Evolutionary conservation across 2,113 vertebrate genomes (phyloP).

Genomic region (Saguinus midas): DNA sequence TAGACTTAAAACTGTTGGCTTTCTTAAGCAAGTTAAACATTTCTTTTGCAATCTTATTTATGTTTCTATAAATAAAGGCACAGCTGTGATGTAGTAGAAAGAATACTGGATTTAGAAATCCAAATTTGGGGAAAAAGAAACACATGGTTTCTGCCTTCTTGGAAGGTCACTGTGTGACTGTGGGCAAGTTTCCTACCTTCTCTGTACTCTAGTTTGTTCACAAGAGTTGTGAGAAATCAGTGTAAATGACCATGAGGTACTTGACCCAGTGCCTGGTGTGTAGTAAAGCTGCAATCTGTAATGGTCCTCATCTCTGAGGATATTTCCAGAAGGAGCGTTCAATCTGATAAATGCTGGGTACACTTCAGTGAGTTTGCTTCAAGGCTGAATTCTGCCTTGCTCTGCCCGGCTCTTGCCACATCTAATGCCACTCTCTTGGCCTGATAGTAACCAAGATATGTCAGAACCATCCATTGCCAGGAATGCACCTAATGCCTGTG

Average conservation of each 20-base stretch:
- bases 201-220: background rate
- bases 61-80: conserved; percentile 69
- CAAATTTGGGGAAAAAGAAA: conserved; percentile 8
- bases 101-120: conserved; percentile 56
- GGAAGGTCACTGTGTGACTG: conserved; percentile 8
- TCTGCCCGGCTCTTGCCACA: background rate
- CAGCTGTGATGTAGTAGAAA: conserved; percentile 54
- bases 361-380: background rate
- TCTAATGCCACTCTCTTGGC: background rate
- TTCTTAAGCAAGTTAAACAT: conserved; percentile 71
- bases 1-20: conserved; percentile 57
- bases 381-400: background rate
- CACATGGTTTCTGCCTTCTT: background rate
- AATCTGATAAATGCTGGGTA: background rate
- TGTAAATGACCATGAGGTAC: background rate
- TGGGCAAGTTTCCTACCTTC: background rate
- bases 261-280: background rate
- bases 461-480: background rate
- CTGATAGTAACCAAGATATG: background rate
- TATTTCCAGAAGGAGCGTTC: background rate
- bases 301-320: background rate
- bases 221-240: background rate
- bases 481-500: background rate
- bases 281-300: background rate
- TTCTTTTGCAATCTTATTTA: conserved; percentile 69